Evolutionary conservation across 1,140 invertebrate species (phyloP), one percentile per base, ranked within the genome.

Genomic region (Sitobion miscanthi): DNA sequence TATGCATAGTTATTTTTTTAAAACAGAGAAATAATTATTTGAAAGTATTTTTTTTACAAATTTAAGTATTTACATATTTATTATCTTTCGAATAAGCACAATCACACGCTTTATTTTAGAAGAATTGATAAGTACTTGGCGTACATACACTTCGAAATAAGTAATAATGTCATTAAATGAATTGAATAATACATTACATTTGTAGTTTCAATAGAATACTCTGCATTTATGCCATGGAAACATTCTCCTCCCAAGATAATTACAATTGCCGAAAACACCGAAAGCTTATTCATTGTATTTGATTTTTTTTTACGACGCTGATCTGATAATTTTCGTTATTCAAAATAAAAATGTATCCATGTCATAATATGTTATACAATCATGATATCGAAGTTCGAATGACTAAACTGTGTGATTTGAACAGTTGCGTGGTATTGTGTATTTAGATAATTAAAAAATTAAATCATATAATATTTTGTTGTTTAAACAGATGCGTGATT

Each of bases 401-500:
- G 25, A 21, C 20, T 54, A 54, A 54, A n/a, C 17, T 86, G 8
- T 88, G 6, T 54, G 21, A n/a, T 89, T 89, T 89, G n/a, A 89
- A 54, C 87, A 89, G 86, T 54, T 89, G 49, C 20, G 35, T 23
- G 23, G 5, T 6, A 54, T 35, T 88, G n/a, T 54, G n/a, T 88
- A 52, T 47, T 88, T 54, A 54, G 49, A 20, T 35, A 23, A 20
- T 45, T 35, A 89, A 38, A 54, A 54, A 38, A 89, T 23, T n/a
- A n/a, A 47, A 86, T 17, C 30, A 47, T n/a, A 45, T 11, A 86
- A 42, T 52, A 2, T n/a, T 7, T 54, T n/a, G 49, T 89, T 54
- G 49, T 89, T 54, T 89, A 89, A 89, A 52, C 49, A 89, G 49
- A 38, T 54, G 62, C 62, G 87, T 54, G n/a, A 54, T 89, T 89